These are phyloP conservation scores for Ariolimax columbianus DNA, from an alignment of 2,888 invertebrate species.

Conservation along the genomic window DNA sequence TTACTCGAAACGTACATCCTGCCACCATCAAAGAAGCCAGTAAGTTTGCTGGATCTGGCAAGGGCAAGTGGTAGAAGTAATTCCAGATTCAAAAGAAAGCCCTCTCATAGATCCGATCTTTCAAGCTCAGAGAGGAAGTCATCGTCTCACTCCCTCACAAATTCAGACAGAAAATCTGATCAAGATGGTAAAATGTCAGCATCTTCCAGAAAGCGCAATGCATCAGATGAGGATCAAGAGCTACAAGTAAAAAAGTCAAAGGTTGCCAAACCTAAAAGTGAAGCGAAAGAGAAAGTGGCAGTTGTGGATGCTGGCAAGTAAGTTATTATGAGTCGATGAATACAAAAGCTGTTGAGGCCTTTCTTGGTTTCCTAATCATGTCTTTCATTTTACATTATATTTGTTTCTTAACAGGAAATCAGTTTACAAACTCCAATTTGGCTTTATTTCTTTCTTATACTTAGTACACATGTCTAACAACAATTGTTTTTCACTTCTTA, in stretches of 20 bases:
- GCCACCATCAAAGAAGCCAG: conserved; percentile 26
- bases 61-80: not conserved
- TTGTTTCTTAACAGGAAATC: too few relatives aligned
- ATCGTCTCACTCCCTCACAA: not conserved
- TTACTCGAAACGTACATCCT: conserved; percentile 36
- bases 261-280: conserved; percentile 17
- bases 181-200: not conserved
- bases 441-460: too few relatives aligned
- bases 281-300: conserved; percentile 18
- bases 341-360: too few relatives aligned
- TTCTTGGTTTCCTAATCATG: too few relatives aligned
- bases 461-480: too few relatives aligned
- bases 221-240: not conserved
- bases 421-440: too few relatives aligned
- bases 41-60: conserved; percentile 40
- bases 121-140: not conserved
- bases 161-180: conserved; percentile 12
- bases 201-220: conserved; percentile 14
- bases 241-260: conserved; percentile 8
- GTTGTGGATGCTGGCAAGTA: conserved; percentile 21
- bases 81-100: conserved; percentile 1
- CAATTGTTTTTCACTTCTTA: too few relatives aligned
- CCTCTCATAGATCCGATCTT: not conserved
- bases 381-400: too few relatives aligned
- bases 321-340: too few relatives aligned